These are phyloP conservation scores for Conomelus anceps DNA, from an alignment of 2,888 invertebrate species.

Conservation along the genomic window DNA sequence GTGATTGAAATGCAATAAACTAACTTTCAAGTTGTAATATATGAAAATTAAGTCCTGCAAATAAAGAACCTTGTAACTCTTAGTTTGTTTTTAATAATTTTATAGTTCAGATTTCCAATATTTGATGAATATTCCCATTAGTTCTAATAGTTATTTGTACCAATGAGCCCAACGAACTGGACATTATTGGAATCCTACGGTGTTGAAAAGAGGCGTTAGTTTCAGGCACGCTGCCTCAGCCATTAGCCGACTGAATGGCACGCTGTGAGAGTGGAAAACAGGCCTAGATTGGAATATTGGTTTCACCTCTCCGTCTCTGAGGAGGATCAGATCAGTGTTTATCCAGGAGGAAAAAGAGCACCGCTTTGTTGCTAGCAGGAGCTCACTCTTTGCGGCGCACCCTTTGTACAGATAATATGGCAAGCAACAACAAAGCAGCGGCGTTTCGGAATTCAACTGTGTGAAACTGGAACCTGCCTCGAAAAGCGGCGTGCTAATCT, in stretches of 20 bases:
- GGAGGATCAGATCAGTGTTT: not conserved
- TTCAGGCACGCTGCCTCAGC: not conserved
- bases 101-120: too few species aligned
- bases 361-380: not conserved
- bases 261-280: not conserved
- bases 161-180: not conserved
- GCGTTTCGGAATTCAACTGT: not conserved
- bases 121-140: not conserved
- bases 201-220: not conserved
- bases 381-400: not conserved
- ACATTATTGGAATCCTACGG: not conserved
- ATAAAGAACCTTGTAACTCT: too few species aligned
- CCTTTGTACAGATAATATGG: not conserved
- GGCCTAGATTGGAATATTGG: not conserved
- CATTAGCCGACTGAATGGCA: not conserved
- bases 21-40: too few species aligned
- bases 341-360: not conserved
- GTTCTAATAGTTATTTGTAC: not conserved
- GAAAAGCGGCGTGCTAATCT: not conserved
- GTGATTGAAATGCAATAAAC: too few species aligned
- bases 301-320: not conserved
- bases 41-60: too few species aligned
- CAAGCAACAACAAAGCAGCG: not conserved
- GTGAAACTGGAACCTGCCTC: not conserved
- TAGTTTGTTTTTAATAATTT: too few species aligned